Evolutionary conservation across 2,113 vertebrate genomes (phyloP), one percentile per base, ranked within the genome.

Genomic region (Poeciliopsis turrubarensis): DNA sequence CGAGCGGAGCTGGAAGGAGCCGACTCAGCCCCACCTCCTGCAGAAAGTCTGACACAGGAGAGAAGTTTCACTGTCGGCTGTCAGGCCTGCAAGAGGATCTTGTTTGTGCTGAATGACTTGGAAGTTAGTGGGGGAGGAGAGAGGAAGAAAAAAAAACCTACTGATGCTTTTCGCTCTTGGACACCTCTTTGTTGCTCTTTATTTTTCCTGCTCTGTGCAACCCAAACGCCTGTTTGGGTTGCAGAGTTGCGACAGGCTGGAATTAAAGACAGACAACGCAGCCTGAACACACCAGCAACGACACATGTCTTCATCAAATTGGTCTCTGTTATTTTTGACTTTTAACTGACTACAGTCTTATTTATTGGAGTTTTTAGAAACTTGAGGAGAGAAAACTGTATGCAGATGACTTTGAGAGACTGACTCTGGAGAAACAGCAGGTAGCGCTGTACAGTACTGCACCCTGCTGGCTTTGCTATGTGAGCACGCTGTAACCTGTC

Each of bases 1-100:
- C 30, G 70, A 81, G 75, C 57, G 26, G 54, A 71, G 64, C 60
- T 83, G 75, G 73, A 82, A 68, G 83, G 77, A 87, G 87, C 87
- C 32, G 79, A 72, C 89, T 84, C 22, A 0, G 73, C 70, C 68
- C 78, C 51, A 57, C 51, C 51, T 57, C 72, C 82, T 13, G 65
- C 69, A 68, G 76, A 66, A 75, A 72, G 67, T 67, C 73, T 84
- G 71, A 82, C 72, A 77, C 62, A 44, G 70, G 70, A 60, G 66
- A 72, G 85, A 74, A 90, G 70, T 69, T 69, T 63, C 80, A 73
- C 69, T 41, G 61, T 64, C 73, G 75, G 73, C 77, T 73, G 81
- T 70, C 74, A 60, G 44, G 26, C 61, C 62, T 60, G 47, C 13
- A 0, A 68, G 69, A 79, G 22, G 19, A 70, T 32, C 73, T 75